Conservation (phyloP, 1,140 invertebrate species). For the Zaprionus taronus region DNA sequence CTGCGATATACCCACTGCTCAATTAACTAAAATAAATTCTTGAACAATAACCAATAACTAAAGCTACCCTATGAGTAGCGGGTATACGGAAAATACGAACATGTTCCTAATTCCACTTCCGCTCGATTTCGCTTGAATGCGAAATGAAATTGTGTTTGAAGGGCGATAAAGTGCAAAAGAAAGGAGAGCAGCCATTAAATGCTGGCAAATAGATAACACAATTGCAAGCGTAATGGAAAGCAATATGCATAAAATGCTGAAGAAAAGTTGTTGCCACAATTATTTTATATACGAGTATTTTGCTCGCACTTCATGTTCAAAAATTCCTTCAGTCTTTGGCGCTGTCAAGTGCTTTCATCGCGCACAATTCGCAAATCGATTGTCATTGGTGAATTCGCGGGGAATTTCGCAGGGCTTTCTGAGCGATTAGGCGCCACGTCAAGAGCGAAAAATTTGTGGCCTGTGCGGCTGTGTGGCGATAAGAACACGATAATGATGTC, state of each 20-base stretch:
- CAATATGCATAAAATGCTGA: not conserved
- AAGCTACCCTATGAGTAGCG: too few species aligned
- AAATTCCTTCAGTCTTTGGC: conserved; percentile 7
- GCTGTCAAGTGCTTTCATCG: conserved; percentile 24
- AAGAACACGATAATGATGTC: conserved; percentile 78
- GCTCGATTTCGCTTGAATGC: conserved; percentile 6
- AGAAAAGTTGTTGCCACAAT: not conserved
- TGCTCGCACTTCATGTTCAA: not conserved
- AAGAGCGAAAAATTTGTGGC: conserved; percentile 32
- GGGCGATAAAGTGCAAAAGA: not conserved
- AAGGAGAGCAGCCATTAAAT: not conserved
- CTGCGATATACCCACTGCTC: too few species aligned
- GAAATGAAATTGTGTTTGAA: conserved; percentile 1
- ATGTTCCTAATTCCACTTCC: conserved; percentile 2
- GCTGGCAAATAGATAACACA: not conserved
- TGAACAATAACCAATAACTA: too few species aligned
- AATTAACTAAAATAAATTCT: too few species aligned
- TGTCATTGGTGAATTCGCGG: conserved; percentile 55
- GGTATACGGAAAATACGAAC: not conserved
- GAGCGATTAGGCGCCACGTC: conserved; percentile 67
- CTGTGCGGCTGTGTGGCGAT: conserved; percentile 38
- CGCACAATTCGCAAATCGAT: conserved; percentile 54
- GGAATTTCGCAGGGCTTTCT: conserved; percentile 55
- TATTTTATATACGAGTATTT: not conserved
- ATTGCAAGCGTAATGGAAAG: not conserved